Evolutionary conservation across 2,888 invertebrate genomes (phyloP).

Genomic region (Macrophya alboannulata): DNA sequence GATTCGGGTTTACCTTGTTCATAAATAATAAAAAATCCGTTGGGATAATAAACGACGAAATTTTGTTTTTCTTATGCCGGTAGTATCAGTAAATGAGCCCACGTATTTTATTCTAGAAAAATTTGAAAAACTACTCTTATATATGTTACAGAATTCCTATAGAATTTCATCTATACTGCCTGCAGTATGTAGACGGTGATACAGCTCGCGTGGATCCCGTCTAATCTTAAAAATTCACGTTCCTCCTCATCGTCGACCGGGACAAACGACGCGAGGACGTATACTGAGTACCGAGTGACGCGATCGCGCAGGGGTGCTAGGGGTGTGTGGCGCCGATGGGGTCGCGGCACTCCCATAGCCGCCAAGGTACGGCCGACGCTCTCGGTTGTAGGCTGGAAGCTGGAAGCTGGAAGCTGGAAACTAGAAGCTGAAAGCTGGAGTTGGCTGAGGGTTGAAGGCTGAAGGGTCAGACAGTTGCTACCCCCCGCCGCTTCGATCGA

Average conservation of each 20-base stretch:
- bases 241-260: constrained; percentile 41
- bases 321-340: constrained; percentile 48
- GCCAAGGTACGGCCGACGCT: constrained; percentile 46
- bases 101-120: background rate
- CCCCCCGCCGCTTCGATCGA: constrained; percentile 63
- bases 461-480: constrained; percentile 57
- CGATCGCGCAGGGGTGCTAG: constrained; percentile 48
- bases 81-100: no score
- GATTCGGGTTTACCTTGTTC: background rate
- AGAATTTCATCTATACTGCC: background rate
- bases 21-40: background rate
- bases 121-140: background rate
- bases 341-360: constrained; percentile 52
- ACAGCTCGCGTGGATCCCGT: constrained; percentile 32
- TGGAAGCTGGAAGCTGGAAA: constrained; percentile 38
- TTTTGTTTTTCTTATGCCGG: no score
- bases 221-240: background rate
- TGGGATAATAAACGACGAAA: background rate
- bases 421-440: constrained; percentile 29
- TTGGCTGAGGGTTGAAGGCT: constrained; percentile 37
- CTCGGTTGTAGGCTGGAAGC: constrained; percentile 36
- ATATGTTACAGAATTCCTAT: background rate
- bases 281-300: constrained; percentile 47
- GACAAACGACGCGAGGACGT: constrained; percentile 54
- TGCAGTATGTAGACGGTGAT: background rate